Evolutionary conservation across 2,113 vertebrate species (phyloP), one percentile per base, ranked within the genome.

Genomic region (Poeciliopsis turrubarensis): DNA sequence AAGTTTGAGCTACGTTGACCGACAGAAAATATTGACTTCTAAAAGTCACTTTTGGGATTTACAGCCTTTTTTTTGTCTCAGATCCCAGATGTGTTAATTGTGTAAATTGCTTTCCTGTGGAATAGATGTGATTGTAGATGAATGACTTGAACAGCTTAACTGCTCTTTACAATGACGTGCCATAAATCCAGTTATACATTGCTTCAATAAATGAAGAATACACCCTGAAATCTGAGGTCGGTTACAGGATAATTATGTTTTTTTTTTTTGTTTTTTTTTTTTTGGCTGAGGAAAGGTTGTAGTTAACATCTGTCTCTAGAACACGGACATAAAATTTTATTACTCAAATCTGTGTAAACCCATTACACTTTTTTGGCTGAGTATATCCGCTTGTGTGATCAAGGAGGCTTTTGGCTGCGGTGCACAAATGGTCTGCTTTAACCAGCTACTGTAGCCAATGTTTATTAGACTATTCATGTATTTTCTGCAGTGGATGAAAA

Each of bases 61-160:
- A 57, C 5, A 57, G n/a, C 22, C 54, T 32, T 78, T 25, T 29
- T 37, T 34, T 70, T 62, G 5, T 1, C 15, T 15, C 14, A 57
- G 51, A 71, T 68, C 4, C 15, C 14, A 39, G 15, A 64, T 65
- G 11, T 34, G 26, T 47, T 60, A 65, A 75, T 51, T 65, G n/a
- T 4, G 19, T 19, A 51, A 75, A 44, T 68, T 75, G 13, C 37
- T 27, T 75, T 31, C 11, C 61, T 41, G 12, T 57, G 26, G n/a
- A 60, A 15, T 26, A 37, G 25, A 68, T 22, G 47, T 47, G 7
- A 10, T n/a, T n/a, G 2, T 57, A 57, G 51, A 57, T 57, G n/a
- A 57, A 57, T 57, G 6, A 57, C 51, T 57, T 57, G 51, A 57
- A 57, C 51, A 3, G 51, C 25, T 57, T 10, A 57, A 57, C 25